Conservation (phyloP, 2,888 invertebrate species). For the Tachystola acroxantha region DNA sequence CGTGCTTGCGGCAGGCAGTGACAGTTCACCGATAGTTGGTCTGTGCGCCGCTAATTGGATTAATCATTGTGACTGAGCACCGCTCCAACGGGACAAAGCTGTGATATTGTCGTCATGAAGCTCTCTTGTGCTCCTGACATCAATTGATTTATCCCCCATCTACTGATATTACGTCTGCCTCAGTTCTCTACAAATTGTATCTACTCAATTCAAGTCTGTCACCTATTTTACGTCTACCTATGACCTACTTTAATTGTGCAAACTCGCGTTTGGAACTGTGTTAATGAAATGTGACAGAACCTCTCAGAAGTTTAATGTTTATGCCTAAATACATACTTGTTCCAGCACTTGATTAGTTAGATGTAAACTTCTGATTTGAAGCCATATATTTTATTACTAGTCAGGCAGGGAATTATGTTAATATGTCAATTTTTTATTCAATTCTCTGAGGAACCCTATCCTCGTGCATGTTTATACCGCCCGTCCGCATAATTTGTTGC, state of each 20-base stretch:
- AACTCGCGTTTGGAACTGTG: too few relatives aligned
- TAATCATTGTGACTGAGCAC: slow-evolving; percentile 29
- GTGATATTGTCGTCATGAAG: slow-evolving; percentile 17
- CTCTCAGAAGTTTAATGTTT: too few relatives aligned
- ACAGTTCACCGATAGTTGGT: slow-evolving; percentile 24
- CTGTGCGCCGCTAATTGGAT: slow-evolving; percentile 40
- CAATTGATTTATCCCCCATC: background rate
- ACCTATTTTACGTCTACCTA: too few relatives aligned
- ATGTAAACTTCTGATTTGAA: background rate
- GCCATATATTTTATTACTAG: slow-evolving; percentile 1
- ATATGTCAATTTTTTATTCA: slow-evolving; percentile 20
- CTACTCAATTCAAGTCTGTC: too few relatives aligned
- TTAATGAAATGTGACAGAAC: too few relatives aligned
- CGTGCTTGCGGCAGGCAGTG: slow-evolving; percentile 9
- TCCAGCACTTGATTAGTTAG: too few relatives aligned
- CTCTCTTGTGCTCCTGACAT: background rate
- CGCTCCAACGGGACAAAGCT: slow-evolving; percentile 12
- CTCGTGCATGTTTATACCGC: slow-evolving; percentile 30
- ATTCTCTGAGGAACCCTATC: slow-evolving; percentile 22
- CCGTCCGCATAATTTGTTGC: slow-evolving; percentile 41
- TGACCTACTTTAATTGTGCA: too few relatives aligned
- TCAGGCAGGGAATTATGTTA: slow-evolving; percentile 6
- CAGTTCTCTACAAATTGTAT: too few relatives aligned
- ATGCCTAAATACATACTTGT: too few relatives aligned
- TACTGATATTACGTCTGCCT: too few relatives aligned